These are phyloP conservation scores for Bombus pascuorum DNA, from an alignment of 1,140 invertebrate species.

Conservation along the genomic window DNA sequence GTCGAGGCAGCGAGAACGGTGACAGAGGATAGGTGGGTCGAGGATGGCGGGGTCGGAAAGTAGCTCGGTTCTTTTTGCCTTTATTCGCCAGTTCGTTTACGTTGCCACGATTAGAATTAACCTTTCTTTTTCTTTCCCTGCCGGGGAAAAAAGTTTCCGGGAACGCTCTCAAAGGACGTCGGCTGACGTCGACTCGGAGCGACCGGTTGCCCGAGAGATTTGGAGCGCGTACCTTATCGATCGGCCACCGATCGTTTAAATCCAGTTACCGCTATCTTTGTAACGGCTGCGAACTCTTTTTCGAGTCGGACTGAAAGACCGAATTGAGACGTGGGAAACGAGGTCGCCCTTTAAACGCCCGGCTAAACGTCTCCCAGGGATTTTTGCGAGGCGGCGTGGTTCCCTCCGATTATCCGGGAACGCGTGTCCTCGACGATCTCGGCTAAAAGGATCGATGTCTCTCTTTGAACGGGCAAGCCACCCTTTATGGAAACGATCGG, in stretches of 20 bases:
- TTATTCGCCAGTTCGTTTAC: constrained; percentile 22
- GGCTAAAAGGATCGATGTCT: not conserved
- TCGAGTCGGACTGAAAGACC: not conserved
- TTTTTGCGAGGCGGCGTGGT: not conserved
- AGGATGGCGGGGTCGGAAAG: constrained; percentile 8
- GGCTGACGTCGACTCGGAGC: not conserved
- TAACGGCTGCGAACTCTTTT: constrained; percentile 13
- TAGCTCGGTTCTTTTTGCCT: not conserved
- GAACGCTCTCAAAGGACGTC: not conserved
- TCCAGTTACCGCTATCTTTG: constrained; percentile 42
- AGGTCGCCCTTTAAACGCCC: constrained; percentile 1
- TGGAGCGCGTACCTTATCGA: constrained; percentile 16
- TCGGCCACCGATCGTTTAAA: constrained; percentile 34
- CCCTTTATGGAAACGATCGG: constrained; percentile 1
- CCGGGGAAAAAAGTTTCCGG: not conserved
- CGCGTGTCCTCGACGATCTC: not conserved
- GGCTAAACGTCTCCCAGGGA: constrained; percentile 9
- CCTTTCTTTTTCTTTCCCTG: not conserved
- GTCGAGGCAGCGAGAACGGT: not conserved
- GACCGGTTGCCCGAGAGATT: not conserved
- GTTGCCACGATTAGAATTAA: constrained; percentile 39
- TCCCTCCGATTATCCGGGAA: not conserved
- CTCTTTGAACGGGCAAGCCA: not conserved
- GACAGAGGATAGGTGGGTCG: not conserved
- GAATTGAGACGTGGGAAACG: constrained; percentile 16